Evolutionary conservation across 2,113 vertebrate species (phyloP).

Genomic region (Chlamydotis undulata): DNA sequence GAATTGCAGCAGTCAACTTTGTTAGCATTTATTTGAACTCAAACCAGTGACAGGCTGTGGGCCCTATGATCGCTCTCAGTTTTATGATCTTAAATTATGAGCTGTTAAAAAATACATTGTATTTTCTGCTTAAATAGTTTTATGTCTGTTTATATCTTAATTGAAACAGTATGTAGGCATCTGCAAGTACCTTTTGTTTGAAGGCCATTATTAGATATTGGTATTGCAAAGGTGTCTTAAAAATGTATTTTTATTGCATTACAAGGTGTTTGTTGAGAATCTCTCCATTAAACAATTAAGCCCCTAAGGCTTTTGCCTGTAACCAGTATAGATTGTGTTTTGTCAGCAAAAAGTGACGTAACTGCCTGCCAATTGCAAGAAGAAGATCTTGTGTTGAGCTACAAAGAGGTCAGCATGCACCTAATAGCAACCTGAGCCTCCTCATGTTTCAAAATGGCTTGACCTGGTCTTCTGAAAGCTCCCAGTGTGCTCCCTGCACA

Average conservation of each 20-base stretch:
- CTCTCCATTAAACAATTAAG: neutral
- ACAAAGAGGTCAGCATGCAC: neutral
- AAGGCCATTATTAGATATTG: neutral
- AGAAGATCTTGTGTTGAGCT: neutral
- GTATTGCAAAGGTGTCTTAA: neutral
- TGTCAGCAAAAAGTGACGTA: neutral
- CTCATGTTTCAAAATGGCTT: neutral
- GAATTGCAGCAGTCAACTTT: neutral
- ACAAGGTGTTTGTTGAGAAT: neutral
- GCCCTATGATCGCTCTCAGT: neutral
- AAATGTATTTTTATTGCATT: neutral
- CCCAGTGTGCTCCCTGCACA: neutral
- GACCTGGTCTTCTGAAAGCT: neutral
- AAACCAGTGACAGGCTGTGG: neutral
- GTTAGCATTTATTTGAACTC: neutral
- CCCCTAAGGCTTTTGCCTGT: neutral
- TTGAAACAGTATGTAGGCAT: neutral
- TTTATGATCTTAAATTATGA: slow-evolving; percentile 32
- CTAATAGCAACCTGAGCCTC: neutral
- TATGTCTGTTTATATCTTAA: slow-evolving; percentile 21
- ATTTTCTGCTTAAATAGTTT: slow-evolving; percentile 29
- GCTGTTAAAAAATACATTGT: neutral
- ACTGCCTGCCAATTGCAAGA: neutral
- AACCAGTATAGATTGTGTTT: neutral
- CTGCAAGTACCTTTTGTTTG: neutral